Base-by-base conservation (phyloP, 1,140 invertebrate genomes). In the Zaprionus gabonicus region DNA sequence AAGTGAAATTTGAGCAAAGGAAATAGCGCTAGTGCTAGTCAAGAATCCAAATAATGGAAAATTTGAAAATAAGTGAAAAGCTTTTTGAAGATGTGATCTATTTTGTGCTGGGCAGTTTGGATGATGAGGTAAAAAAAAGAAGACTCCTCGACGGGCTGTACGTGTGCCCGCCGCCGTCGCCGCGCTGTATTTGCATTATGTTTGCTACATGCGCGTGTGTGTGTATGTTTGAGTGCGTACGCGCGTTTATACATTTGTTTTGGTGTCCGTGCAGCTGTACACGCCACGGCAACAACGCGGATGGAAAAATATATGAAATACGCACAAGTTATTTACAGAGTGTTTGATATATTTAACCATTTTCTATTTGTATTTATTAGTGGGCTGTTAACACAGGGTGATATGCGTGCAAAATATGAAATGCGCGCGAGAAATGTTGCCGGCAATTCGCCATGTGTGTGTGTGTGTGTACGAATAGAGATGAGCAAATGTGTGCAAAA, bases 1-100 rank as follows among this genome's bases (percentile, higher is more conserved):
- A 82, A 86, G 82, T 87, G 83, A 86, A 86, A 82, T 80, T 80
- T 60, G 51, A 28, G 72, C 64, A 71, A 58, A 75, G 23, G 49
- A 49, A 76, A 65, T 77, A 81, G 65, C 59, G 66, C 62, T 34
- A 34, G 56, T 62, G 38, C 55, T 51, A 71, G 59, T 34, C 56
- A 34, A 63, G 9, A 68, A 80, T 67, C 17, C 64, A 74, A 69
- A 77, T 53, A 91, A 82, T 81, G 87, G 87, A 91, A 71, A 91
- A 82, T 80, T 71, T 90, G 23, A 88, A 85, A 68, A 88, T 88
- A n/a, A 91, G 87, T 64, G 87, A 91, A 31, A 91, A 91, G 60
- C 63, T 92, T 36, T 92, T 92, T 38, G 87, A 91, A 67, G 76
- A 91, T 82, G 82, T 92, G 65, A 82, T 85, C 9, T 92, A 92